These are phyloP conservation scores for Microplitis mediator DNA, from an alignment of 1,140 invertebrate species.

Conservation along the genomic window DNA sequence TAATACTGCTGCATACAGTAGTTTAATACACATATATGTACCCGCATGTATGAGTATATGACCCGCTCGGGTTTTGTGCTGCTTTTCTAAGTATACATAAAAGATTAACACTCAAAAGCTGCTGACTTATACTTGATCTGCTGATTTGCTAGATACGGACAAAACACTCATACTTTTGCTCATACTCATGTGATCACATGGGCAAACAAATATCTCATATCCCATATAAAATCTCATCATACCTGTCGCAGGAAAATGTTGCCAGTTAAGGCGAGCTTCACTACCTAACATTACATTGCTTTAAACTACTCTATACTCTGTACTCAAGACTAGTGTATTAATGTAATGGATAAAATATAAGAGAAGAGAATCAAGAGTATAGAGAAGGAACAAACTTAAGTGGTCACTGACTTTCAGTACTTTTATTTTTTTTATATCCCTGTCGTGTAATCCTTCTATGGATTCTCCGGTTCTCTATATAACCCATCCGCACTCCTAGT, in stretches of 20 bases:
- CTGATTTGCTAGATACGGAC: too few relatives aligned
- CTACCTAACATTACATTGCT: too few relatives aligned
- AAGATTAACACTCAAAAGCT: slow-evolving; percentile 18
- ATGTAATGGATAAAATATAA: too few relatives aligned
- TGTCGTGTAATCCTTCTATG: slow-evolving; percentile 16
- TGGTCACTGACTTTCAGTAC: slow-evolving; percentile 20
- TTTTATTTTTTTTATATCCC: neutral
- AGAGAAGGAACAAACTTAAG: slow-evolving; percentile 13
- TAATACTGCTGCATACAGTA: too few relatives aligned
- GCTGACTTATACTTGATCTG: neutral
- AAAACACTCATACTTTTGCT: neutral
- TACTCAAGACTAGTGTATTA: neutral
- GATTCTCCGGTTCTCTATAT: slow-evolving; percentile 5
- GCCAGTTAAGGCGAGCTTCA: slow-evolving; percentile 15
- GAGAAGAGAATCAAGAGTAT: neutral
- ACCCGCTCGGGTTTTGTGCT: neutral
- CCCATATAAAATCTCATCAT: slow-evolving; percentile 16
- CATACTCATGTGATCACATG: neutral
- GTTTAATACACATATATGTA: too few relatives aligned
- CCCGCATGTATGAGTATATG: too few relatives aligned
- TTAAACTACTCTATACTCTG: neutral
- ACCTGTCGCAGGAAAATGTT: slow-evolving; percentile 21
- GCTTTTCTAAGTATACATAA: neutral
- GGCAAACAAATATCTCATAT: neutral
- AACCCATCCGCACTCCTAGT: neutral